Evolutionary conservation across 2,113 vertebrate species (phyloP).

Genomic region (Phrynosoma platyrhinos): DNA sequence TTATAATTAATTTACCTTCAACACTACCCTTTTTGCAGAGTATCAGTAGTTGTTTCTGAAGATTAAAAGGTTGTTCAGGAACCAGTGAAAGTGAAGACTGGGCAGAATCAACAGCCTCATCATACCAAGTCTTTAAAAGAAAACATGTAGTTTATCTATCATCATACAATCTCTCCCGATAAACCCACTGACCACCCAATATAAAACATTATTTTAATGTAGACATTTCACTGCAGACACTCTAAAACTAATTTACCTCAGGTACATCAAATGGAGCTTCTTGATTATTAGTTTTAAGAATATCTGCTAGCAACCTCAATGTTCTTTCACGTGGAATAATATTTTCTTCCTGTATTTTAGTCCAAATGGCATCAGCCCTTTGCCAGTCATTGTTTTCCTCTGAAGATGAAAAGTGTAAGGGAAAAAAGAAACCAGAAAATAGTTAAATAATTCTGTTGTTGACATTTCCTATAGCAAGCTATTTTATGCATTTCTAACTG

Average conservation of each 20-base stretch:
- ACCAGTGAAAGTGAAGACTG: fast-evolving
- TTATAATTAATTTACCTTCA: constrained; percentile 76
- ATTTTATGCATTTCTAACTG: not conserved
- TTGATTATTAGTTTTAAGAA: constrained; percentile 84
- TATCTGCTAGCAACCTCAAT: constrained; percentile 81
- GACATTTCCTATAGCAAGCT: not conserved
- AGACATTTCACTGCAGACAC: not conserved
- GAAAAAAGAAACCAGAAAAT: not conserved
- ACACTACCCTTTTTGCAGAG: constrained; percentile 76
- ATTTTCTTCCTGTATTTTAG: constrained; percentile 96
- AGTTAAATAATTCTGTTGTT: not conserved
- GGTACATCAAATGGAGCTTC: constrained; percentile 89
- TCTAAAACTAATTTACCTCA: constrained; percentile 80
- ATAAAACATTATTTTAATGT: not conserved
- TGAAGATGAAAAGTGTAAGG: constrained; percentile 70
- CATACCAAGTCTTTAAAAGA: constrained; percentile 79
- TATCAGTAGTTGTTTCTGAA: constrained; percentile 58
- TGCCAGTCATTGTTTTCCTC: constrained; percentile 82
- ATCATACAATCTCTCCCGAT: not conserved
- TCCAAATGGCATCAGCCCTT: constrained; percentile 89
- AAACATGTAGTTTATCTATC: constrained; percentile 37
- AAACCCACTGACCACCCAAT: not conserved
- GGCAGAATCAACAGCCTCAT: constrained; percentile 35
- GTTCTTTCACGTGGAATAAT: constrained; percentile 89
- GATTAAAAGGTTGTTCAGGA: not conserved